Evolutionary conservation across 2,888 invertebrate species (phyloP).

Genomic region (Drepana falcataria): DNA sequence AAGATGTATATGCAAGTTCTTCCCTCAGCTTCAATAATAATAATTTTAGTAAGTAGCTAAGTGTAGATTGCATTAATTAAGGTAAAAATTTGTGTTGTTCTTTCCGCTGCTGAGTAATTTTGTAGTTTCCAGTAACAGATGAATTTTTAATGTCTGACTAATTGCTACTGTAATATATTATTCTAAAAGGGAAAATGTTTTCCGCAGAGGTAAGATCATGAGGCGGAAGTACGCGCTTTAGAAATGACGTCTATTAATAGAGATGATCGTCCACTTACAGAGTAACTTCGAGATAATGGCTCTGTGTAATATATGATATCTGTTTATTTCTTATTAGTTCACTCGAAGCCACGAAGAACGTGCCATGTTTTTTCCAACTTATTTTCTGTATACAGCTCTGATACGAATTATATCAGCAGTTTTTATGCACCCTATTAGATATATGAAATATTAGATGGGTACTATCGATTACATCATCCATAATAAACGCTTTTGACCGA

Average conservation of each 20-base stretch:
- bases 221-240: conserved; percentile 42
- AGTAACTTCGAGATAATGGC: conserved; percentile 14
- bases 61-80: too few species aligned
- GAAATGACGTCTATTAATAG: conserved; percentile 39
- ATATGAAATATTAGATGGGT: not conserved
- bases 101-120: too few species aligned
- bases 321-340: not conserved
- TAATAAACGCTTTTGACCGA: conserved; percentile 1
- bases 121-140: too few species aligned
- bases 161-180: not conserved
- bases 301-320: conserved; percentile 10
- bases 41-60: too few species aligned
- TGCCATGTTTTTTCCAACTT: conserved; percentile 1
- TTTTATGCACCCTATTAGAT: not conserved
- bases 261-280: conserved; percentile 29
- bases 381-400: not conserved
- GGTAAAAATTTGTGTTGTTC: too few species aligned
- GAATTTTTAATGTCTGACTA: not conserved
- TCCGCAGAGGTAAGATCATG: conserved; percentile 18
- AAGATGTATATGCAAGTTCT: too few species aligned
- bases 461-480: not conserved
- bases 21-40: too few species aligned
- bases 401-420: not conserved
- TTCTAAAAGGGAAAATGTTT: not conserved
- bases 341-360: not conserved